Conservation (phyloP, 2,113 vertebrate species). For the Coptodon bakossiorum region DNA sequence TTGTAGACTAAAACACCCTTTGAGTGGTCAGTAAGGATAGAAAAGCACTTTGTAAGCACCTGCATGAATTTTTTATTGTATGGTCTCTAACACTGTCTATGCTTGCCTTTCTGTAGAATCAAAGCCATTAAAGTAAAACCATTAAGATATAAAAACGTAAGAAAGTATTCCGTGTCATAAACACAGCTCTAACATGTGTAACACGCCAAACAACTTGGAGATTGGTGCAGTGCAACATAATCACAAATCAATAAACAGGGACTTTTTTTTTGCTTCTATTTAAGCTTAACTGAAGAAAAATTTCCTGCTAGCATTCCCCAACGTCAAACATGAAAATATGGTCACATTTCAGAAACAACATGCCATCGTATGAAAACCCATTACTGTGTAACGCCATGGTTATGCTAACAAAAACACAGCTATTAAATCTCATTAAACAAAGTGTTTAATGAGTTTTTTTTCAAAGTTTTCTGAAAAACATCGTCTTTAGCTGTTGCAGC, state of each 20-base stretch:
- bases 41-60: neutral
- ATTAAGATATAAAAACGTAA: neutral
- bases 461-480: neutral
- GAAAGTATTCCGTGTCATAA: neutral
- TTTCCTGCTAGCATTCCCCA: accelerated
- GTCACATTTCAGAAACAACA: neutral
- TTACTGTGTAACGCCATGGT: neutral
- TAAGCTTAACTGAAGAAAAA: neutral
- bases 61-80: neutral
- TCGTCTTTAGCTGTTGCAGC: neutral
- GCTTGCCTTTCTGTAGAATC: neutral
- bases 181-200: neutral
- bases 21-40: neutral
- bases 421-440: neutral
- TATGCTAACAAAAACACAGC: neutral
- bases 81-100: neutral
- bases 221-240: neutral
- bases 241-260: neutral
- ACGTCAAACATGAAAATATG: neutral
- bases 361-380: neutral
- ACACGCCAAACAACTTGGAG: accelerated
- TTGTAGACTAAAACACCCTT: neutral
- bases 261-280: neutral
- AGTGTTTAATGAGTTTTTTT: neutral
- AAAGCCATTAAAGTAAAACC: neutral